These are phyloP conservation scores for Cyprinus carpio DNA, from an alignment of 2,113 vertebrate species.

Conservation along the genomic window DNA sequence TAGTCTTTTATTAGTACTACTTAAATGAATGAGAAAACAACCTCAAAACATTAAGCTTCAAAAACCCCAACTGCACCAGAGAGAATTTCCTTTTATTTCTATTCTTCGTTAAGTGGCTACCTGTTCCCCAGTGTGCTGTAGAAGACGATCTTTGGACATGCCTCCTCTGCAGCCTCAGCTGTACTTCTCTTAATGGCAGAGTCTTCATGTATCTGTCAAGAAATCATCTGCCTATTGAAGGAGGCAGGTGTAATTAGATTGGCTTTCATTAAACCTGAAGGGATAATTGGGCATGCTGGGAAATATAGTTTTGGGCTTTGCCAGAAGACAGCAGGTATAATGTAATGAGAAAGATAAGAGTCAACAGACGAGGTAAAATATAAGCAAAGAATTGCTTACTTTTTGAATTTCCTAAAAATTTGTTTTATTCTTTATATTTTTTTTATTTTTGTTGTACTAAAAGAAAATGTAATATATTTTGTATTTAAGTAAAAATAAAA, in stretches of 20 bases:
- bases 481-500: not conserved
- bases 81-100: conserved; percentile 17
- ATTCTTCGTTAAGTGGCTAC: not conserved
- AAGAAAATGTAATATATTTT: not conserved
- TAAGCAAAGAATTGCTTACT: not conserved
- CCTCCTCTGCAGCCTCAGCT: conserved; percentile 24
- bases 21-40: not conserved
- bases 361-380: not conserved
- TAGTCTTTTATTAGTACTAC: not conserved
- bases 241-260: conserved; percentile 51
- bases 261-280: conserved; percentile 39
- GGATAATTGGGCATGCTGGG: conserved; percentile 63
- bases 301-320: conserved; percentile 49
- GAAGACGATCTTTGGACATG: conserved; percentile 12
- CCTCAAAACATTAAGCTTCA: not conserved
- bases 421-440: too few species aligned
- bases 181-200: conserved; percentile 20
- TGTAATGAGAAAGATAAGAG: conserved; percentile 58
- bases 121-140: conserved; percentile 33
- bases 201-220: conserved; percentile 42
- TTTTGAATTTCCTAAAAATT: not conserved
- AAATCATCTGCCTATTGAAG: conserved; percentile 43
- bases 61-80: not conserved
- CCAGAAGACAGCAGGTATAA: conserved; percentile 51
- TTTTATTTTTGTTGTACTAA: not conserved